phyloP scores from a whole-genome alignment of 2,888 invertebrate species.

The Argyresthia albistria region DNA sequence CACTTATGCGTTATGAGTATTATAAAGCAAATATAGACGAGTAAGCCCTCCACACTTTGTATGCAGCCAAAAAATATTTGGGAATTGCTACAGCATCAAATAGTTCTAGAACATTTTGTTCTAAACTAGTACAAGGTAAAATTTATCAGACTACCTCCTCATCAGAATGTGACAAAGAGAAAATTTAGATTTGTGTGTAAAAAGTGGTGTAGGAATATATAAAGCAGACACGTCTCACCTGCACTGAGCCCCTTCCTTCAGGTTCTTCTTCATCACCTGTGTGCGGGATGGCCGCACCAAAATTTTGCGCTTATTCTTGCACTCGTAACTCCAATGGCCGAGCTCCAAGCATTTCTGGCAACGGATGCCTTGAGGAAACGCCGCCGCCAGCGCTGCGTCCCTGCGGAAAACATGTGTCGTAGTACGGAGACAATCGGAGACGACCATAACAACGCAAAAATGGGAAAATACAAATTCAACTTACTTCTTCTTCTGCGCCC shows the following conservation, averaged over 20 bases:
- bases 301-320: slow-evolving; percentile 91
- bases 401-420: slow-evolving; percentile 27
- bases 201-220: neutral
- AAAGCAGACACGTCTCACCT: slow-evolving; percentile 25
- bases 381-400: slow-evolving; percentile 73
- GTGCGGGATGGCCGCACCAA: slow-evolving; percentile 88
- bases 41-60: too few species aligned
- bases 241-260: slow-evolving; percentile 50
- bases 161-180: too few species aligned
- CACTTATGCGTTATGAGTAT: too few species aligned
- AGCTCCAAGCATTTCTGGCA: slow-evolving; percentile 95
- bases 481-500: slow-evolving; percentile 58
- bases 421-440: neutral
- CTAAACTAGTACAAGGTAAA: too few species aligned
- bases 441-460: neutral
- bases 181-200: too few species aligned
- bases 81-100: too few species aligned
- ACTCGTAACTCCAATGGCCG: slow-evolving; percentile 97
- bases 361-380: slow-evolving; percentile 82
- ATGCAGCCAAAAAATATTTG: too few species aligned
- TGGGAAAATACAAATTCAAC: slow-evolving; percentile 8
- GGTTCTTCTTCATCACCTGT: slow-evolving; percentile 79
- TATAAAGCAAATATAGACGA: too few species aligned
- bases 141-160: too few species aligned
- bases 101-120: too few species aligned